These are phyloP conservation scores for Oceanodroma leucorhoa DNA, from an alignment of 2,797 vertebrate genomes.

Conservation along the genomic window DNA sequence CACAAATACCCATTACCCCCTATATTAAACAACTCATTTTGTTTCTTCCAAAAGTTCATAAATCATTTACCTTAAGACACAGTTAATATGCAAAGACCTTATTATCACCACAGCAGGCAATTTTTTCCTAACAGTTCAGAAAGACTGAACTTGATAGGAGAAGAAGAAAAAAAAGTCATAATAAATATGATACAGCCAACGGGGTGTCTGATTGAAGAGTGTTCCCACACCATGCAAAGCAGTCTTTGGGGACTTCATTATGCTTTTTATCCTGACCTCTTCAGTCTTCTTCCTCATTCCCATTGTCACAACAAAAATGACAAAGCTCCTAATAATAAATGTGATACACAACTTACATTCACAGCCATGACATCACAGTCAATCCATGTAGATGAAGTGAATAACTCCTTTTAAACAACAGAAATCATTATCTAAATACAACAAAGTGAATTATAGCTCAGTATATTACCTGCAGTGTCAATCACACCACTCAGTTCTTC, in stretches of 20 bases:
- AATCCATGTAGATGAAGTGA: background rate
- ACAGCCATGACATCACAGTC: background rate
- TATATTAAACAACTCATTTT: background rate
- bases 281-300: background rate
- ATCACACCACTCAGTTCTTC: background rate
- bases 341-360: background rate
- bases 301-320: background rate
- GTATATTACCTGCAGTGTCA: background rate
- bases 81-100: background rate
- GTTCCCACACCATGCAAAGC: background rate
- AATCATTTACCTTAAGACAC: background rate
- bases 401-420: background rate
- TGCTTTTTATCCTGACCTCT: background rate
- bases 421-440: conserved; percentile 3
- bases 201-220: background rate
- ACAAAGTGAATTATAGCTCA: background rate
- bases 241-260: background rate
- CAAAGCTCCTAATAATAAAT: background rate
- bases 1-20: background rate
- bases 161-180: background rate
- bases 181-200: background rate
- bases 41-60: background rate
- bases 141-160: background rate
- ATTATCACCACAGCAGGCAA: background rate
- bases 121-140: background rate